These are phyloP conservation scores for Nebria brevicollis DNA, from an alignment of 2,888 invertebrate species.

Conservation along the genomic window DNA sequence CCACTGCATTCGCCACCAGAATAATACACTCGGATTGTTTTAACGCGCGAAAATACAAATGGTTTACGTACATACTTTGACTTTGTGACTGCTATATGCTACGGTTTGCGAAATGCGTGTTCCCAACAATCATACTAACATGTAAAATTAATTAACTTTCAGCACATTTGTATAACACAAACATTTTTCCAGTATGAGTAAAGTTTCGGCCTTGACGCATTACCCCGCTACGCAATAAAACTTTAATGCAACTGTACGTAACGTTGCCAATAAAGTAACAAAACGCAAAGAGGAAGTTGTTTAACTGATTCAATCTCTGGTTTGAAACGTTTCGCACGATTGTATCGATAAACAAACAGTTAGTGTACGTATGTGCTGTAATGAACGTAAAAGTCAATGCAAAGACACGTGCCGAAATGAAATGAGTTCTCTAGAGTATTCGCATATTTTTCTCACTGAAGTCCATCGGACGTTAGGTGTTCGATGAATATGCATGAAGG, in stretches of 20 bases:
- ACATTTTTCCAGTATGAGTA: no score
- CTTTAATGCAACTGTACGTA: no score
- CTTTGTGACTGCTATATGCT: no score
- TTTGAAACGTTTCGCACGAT: neutral
- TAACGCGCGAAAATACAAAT: neutral
- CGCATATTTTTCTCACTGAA: constrained; percentile 25
- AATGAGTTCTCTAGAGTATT: constrained; percentile 25
- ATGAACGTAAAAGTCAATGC: constrained; percentile 12
- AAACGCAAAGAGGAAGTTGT: neutral
- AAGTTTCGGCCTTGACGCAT: no score
- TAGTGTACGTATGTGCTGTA: neutral
- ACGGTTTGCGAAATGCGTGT: no score
- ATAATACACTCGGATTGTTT: neutral
- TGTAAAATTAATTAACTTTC: no score
- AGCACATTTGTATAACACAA: no score
- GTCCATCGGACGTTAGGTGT: constrained; percentile 25
- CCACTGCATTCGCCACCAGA: constrained; percentile 1
- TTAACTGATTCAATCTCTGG: neutral
- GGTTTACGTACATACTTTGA: no score
- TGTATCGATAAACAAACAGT: neutral
- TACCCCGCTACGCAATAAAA: no score
- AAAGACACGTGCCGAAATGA: constrained; percentile 16
- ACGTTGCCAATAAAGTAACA: neutral
- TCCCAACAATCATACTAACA: no score
- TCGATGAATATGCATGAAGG: constrained; percentile 38